Conservation (phyloP, 2,113 vertebrate species). For the Sylvilagus bachmani region DNA sequence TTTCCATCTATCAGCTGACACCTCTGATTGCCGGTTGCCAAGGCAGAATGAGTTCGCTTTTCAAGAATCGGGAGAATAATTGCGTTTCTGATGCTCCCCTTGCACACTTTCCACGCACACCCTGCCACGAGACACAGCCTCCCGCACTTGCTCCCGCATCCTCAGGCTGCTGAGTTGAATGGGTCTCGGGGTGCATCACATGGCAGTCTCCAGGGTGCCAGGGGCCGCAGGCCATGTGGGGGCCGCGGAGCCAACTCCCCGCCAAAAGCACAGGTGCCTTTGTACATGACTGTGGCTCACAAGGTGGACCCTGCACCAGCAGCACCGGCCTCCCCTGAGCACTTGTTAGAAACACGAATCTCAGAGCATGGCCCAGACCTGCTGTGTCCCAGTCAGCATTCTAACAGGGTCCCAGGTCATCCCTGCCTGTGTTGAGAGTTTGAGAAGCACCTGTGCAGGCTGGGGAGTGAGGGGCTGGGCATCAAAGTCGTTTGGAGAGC, state of each 20-base stretch:
- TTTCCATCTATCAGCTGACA: constrained; percentile 75
- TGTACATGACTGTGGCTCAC: not conserved
- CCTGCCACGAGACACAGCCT: not conserved
- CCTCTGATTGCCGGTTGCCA: constrained; percentile 79
- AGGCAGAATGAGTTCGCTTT: constrained; percentile 74
- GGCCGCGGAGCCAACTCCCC: not conserved
- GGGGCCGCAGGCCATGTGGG: fast-evolving
- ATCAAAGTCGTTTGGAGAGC: not conserved
- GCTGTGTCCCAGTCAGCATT: not conserved
- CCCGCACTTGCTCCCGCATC: not conserved
- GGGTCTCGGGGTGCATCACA: fast-evolving
- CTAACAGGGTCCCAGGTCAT: not conserved
- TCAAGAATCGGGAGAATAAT: constrained; percentile 66
- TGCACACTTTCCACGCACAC: not conserved
- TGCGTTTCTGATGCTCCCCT: not conserved
- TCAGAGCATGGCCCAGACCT: not conserved
- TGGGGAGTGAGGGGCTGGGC: not conserved
- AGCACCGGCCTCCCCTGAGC: not conserved
- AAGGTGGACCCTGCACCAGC: not conserved
- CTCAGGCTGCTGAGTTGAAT: not conserved
- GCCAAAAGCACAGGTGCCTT: not conserved
- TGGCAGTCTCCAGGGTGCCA: fast-evolving
- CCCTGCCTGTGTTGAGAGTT: not conserved
- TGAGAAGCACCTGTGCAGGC: not conserved
- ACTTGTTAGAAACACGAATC: not conserved